These are phyloP conservation scores for Ypsolopha sequella DNA, from an alignment of 2,888 invertebrate species.

Conservation along the genomic window DNA sequence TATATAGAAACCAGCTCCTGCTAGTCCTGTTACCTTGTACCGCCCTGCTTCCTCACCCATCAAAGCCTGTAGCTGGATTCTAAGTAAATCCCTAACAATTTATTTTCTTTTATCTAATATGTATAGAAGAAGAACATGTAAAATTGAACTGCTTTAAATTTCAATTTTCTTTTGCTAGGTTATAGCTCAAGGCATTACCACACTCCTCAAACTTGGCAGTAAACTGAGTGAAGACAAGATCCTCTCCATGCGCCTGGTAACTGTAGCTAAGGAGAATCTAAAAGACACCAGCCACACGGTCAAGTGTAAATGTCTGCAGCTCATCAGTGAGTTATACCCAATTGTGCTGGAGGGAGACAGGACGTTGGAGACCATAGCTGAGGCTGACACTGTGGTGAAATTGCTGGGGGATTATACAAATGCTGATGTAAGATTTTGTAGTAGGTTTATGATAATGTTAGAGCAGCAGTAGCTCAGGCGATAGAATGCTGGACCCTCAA, in stretches of 20 bases:
- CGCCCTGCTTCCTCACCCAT: too few relatives aligned
- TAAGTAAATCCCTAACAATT: too few relatives aligned
- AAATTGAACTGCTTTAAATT: neutral
- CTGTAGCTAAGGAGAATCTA: constrained; percentile 77
- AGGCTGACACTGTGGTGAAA: constrained; percentile 74
- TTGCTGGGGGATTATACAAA: constrained; percentile 89
- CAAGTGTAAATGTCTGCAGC: constrained; percentile 82
- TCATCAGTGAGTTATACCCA: constrained; percentile 80
- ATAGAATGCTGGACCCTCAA: too few relatives aligned
- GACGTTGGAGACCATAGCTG: constrained; percentile 57
- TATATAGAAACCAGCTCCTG: too few relatives aligned
- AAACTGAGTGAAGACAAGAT: constrained; percentile 72
- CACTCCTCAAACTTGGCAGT: constrained; percentile 77
- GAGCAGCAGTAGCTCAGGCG: too few relatives aligned
- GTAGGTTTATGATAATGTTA: neutral
- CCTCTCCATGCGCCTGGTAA: constrained; percentile 72
- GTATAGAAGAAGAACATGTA: too few relatives aligned
- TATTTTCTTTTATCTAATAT: too few relatives aligned
- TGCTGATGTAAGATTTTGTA: constrained; percentile 63
- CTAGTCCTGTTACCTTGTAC: too few relatives aligned
- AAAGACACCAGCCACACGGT: constrained; percentile 84
- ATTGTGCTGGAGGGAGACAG: constrained; percentile 63
- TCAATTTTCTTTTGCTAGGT: constrained; percentile 40
- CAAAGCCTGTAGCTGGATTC: too few relatives aligned
- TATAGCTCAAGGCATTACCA: constrained; percentile 81